Conservation (phyloP, 2,888 invertebrate genomes). For the Agapetus fuscipes region DNA sequence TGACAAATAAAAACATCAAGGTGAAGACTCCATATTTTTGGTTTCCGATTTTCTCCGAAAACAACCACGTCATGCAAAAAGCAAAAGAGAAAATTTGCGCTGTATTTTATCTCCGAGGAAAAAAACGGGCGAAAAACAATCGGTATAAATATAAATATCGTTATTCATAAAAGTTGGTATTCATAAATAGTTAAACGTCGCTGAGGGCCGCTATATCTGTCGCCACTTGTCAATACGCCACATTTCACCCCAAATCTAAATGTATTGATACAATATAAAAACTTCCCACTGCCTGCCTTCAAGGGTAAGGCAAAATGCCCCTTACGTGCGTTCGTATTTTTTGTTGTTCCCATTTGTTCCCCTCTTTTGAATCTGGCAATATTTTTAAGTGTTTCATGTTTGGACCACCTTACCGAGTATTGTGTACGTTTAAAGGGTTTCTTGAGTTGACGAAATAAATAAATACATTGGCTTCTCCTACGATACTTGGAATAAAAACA, state of each 20-base stretch:
- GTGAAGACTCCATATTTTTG: no score
- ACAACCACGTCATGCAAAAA: no score
- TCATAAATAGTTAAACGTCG: conserved; percentile 13
- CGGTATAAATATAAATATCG: conserved; percentile 7
- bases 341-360: conserved; percentile 5
- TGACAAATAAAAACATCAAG: no score
- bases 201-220: conserved; percentile 14
- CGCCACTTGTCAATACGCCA: conserved; percentile 18
- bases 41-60: no score
- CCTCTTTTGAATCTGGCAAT: conserved; percentile 4
- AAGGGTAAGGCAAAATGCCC: not conserved
- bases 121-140: not conserved
- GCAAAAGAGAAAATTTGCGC: no score
- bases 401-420: no score
- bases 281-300: not conserved
- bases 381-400: conserved; percentile 9
- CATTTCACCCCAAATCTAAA: conserved; percentile 20
- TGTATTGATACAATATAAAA: conserved; percentile 18
- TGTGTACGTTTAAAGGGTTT: no score
- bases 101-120: not conserved
- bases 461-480: no score
- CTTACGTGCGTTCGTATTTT: conserved; percentile 2
- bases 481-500: no score
- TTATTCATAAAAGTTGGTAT: conserved; percentile 5
- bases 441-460: no score